phyloP scores from a whole-genome alignment of 92 coral and sea anemone genomes.

The Porites evermanni region DNA sequence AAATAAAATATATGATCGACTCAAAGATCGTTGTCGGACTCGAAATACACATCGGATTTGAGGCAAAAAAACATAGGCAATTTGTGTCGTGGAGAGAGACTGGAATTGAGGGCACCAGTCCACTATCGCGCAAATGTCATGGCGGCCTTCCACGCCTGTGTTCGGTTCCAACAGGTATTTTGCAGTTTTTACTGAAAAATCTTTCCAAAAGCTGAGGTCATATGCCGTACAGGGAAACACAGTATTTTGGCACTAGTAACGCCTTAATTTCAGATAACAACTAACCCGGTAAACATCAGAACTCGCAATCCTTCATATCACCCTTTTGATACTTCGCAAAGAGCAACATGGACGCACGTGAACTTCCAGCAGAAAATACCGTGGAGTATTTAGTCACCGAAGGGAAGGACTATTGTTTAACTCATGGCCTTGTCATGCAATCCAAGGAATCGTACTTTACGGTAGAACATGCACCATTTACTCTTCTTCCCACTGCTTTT shows the following conservation, averaged over 20 bases:
- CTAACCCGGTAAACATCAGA: neutral
- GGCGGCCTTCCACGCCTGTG: neutral
- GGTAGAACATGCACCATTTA: slow-evolving; percentile 84
- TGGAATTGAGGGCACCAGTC: neutral
- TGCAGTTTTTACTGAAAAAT: neutral
- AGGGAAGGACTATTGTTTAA: slow-evolving; percentile 39
- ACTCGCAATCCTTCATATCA: neutral
- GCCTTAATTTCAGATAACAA: neutral
- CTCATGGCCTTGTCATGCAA: slow-evolving; percentile 46
- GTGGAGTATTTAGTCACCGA: slow-evolving; percentile 29
- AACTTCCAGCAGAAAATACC: slow-evolving; percentile 7
- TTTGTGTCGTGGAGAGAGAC: neutral
- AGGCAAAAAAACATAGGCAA: too few species aligned
- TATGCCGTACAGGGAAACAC: neutral
- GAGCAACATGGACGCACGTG: neutral
- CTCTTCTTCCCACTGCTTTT: slow-evolving; percentile 82
- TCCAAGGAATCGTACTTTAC: slow-evolving; percentile 6
- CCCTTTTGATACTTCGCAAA: neutral
- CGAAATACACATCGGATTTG: too few species aligned
- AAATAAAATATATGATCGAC: too few species aligned
- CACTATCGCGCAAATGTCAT: neutral
- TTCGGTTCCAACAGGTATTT: neutral
- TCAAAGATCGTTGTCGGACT: too few species aligned
- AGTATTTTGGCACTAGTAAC: neutral
- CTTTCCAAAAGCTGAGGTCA: slow-evolving; percentile 8